phyloP scores from a whole-genome alignment of 2,888 invertebrate genomes.

The Dusona sp. region DNA sequence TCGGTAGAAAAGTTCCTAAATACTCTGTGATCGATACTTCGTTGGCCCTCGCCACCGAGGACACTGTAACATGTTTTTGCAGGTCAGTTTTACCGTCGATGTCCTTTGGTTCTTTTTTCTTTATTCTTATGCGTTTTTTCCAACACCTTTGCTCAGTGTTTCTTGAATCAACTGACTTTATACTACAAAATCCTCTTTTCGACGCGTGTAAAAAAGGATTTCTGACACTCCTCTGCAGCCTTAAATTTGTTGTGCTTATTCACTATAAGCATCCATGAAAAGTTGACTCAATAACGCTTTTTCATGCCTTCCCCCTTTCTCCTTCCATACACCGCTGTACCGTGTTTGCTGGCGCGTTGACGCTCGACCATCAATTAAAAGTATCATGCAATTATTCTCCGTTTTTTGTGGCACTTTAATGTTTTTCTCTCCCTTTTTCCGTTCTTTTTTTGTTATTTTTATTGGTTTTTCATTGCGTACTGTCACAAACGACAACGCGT shows the following conservation, averaged over 20 bases:
- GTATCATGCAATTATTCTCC: slow-evolving; percentile 1
- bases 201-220: background rate
- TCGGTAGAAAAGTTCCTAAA: slow-evolving; percentile 80
- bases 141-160: background rate
- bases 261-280: background rate
- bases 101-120: background rate
- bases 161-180: background rate
- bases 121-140: background rate
- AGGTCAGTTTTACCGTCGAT: slow-evolving; percentile 86
- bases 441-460: background rate
- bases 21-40: slow-evolving; percentile 85
- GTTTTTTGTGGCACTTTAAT: slow-evolving; percentile 3
- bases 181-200: background rate
- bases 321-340: background rate
- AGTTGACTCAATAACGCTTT: slow-evolving; percentile 3
- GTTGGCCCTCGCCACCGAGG: slow-evolving; percentile 89
- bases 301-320: background rate
- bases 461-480: background rate
- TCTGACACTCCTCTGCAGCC: background rate
- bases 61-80: slow-evolving; percentile 93
- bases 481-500: slow-evolving; percentile 20
- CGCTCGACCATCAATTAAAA: background rate
- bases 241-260: background rate
- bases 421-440: background rate
- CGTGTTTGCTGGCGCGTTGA: slow-evolving; percentile 1